A percentile compares a stretch with the other conserved stretches of the same genome.
Conservation (phyloP, 2,797 vertebrate genomes). For the Neopelma chrysocephalum region DNA sequence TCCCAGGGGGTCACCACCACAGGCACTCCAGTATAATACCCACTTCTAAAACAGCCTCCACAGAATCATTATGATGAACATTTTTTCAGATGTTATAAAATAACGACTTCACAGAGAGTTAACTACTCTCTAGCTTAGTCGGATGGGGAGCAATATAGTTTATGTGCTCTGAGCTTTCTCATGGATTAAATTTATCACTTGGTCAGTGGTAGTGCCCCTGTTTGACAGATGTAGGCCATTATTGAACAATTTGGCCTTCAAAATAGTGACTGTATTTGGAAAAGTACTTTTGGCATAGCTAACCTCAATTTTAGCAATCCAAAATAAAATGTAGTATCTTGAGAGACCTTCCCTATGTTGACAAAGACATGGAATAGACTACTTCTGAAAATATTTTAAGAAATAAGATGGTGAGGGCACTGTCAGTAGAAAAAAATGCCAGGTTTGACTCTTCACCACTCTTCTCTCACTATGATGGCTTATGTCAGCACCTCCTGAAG, state of each 20-base stretch:
- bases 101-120: slow-evolving; percentile 32
- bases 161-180: slow-evolving; percentile 56
- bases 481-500: background rate
- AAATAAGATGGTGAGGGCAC: background rate
- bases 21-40: slow-evolving; percentile 56
- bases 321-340: background rate
- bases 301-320: background rate
- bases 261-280: slow-evolving; percentile 28
- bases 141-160: slow-evolving; percentile 52
- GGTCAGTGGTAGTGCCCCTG: slow-evolving; percentile 55
- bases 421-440: background rate
- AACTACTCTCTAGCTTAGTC: slow-evolving; percentile 43
- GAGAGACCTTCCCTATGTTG: background rate
- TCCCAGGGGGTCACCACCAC: slow-evolving; percentile 53
- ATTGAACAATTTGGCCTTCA: slow-evolving; percentile 45
- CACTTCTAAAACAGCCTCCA: slow-evolving; percentile 37
- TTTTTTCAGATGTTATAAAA: slow-evolving; percentile 66
- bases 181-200: slow-evolving; percentile 63
- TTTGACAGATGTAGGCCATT: slow-evolving; percentile 56
- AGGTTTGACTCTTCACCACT: background rate
- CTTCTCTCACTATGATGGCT: background rate
- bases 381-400: background rate
- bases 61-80: slow-evolving; percentile 38
- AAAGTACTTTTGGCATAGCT: slow-evolving; percentile 27
- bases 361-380: background rate